Conservation (phyloP, 2,888 invertebrate species). For the Drosophila recens region DNA sequence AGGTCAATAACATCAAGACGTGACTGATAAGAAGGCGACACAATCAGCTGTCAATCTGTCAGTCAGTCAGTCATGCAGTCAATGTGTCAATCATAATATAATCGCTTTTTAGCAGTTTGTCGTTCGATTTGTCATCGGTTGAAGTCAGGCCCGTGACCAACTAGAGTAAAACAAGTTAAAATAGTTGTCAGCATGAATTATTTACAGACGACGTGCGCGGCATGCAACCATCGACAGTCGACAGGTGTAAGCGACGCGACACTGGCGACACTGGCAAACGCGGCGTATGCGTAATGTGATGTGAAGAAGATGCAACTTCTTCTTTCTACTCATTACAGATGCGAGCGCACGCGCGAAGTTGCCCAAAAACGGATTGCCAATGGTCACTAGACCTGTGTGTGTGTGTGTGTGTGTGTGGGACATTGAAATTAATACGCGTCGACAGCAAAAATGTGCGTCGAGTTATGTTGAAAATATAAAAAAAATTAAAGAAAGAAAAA, state of each 20-base stretch:
- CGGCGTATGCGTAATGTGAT: constrained; percentile 55
- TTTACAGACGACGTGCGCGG: constrained; percentile 77
- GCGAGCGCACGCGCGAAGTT: constrained; percentile 77
- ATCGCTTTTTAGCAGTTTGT: constrained; percentile 44
- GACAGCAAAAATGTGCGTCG: constrained; percentile 75
- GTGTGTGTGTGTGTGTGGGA: background rate
- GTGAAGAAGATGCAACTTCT: constrained; percentile 28
- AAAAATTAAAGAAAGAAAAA: background rate
- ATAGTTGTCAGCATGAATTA: constrained; percentile 81
- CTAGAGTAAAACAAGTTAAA: constrained; percentile 75
- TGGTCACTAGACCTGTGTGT: constrained; percentile 28
- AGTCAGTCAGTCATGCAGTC: constrained; percentile 59
- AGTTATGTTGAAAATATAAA: constrained; percentile 45
- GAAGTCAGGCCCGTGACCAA: constrained; percentile 56
- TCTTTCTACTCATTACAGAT: constrained; percentile 69
- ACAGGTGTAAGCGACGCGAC: constrained; percentile 59
- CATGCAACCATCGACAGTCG: constrained; percentile 43
- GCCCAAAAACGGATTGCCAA: constrained; percentile 69
- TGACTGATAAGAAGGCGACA: constrained; percentile 42
- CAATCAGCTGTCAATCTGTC: constrained; percentile 19
- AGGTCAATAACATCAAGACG: constrained; percentile 62
- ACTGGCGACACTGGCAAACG: constrained; percentile 4
- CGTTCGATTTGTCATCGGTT: constrained; percentile 51
- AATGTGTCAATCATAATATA: constrained; percentile 79
- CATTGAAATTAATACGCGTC: constrained; percentile 78